Percentiles rank a stretch among this genome's conserved stretches.
Conservation (phyloP, 2,888 invertebrate species). For the Drosophila rellima region DNA sequence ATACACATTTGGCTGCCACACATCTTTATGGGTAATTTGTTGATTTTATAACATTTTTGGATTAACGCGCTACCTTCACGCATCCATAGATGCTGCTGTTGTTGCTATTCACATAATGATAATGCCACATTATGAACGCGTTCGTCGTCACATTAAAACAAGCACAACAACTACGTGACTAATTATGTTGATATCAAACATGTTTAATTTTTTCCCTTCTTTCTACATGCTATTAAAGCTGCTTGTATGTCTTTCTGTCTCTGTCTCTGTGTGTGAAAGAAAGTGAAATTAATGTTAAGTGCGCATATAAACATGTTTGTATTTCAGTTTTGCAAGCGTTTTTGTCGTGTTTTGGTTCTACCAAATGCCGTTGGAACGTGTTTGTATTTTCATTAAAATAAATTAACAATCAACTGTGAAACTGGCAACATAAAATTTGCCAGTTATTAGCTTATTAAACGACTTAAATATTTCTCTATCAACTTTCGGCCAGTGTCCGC, state of each 20-base stretch:
- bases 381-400: conserved; percentile 57
- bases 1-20: conserved; percentile 18
- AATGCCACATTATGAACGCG: conserved; percentile 73
- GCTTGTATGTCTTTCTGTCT: conserved; percentile 7
- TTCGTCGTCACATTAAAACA: conserved; percentile 74
- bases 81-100: conserved; percentile 39
- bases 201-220: conserved; percentile 40
- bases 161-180: conserved; percentile 80
- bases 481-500: conserved; percentile 7
- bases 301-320: conserved; percentile 58
- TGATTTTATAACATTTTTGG: conserved; percentile 70
- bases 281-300: conserved; percentile 80
- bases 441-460: conserved; percentile 25
- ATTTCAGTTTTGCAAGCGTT: conserved; percentile 41
- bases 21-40: conserved; percentile 60
- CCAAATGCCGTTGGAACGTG: conserved; percentile 46
- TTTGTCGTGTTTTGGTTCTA: conserved; percentile 34
- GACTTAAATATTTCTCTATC: conserved; percentile 2
- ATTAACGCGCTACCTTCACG: conserved; percentile 43
- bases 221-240: conserved; percentile 24
- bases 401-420: conserved; percentile 55
- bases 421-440: conserved; percentile 18
- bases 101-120: conserved; percentile 53
- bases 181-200: conserved; percentile 78
- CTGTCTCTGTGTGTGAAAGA: conserved; percentile 54